A percentile compares a stretch with the other conserved stretches of the same genome.
phyloP scores from a whole-genome alignment of 2,888 invertebrate species.

The Idaea dimidiata region DNA sequence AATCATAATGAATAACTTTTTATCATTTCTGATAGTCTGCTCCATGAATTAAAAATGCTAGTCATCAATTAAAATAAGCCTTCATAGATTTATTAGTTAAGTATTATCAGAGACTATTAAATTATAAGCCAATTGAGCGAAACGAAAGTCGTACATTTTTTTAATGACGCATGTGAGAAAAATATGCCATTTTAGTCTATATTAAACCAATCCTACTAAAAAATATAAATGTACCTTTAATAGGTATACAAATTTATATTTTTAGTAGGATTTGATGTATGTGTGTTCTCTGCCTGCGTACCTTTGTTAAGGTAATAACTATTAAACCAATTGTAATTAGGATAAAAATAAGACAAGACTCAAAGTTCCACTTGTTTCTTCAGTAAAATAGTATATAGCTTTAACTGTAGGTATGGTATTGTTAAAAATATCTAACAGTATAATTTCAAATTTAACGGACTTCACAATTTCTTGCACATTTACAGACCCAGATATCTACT shows the following conservation, averaged over 20 bases:
- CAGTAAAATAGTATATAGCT: too few relatives aligned
- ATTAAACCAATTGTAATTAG: too few relatives aligned
- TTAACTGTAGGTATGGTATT: too few relatives aligned
- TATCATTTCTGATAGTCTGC: constrained; percentile 32
- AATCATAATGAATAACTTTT: constrained; percentile 35
- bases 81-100: constrained; percentile 26
- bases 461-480: constrained; percentile 6
- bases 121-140: constrained; percentile 13
- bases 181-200: background rate
- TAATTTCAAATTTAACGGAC: background rate
- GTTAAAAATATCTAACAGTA: too few relatives aligned
- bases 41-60: constrained; percentile 39
- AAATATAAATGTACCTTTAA: too few relatives aligned
- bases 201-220: constrained; percentile 5
- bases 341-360: too few relatives aligned
- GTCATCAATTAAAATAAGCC: constrained; percentile 53
- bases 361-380: too few relatives aligned
- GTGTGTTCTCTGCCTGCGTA: too few relatives aligned
- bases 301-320: too few relatives aligned
- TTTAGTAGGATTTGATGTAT: too few relatives aligned
- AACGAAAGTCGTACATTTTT: constrained; percentile 4
- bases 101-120: constrained; percentile 27
- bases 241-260: too few relatives aligned
- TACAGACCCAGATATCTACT: background rate
- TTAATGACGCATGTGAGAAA: constrained; percentile 1